Conservation (phyloP, 2,113 vertebrate species). For the Tupaia tana region DNA sequence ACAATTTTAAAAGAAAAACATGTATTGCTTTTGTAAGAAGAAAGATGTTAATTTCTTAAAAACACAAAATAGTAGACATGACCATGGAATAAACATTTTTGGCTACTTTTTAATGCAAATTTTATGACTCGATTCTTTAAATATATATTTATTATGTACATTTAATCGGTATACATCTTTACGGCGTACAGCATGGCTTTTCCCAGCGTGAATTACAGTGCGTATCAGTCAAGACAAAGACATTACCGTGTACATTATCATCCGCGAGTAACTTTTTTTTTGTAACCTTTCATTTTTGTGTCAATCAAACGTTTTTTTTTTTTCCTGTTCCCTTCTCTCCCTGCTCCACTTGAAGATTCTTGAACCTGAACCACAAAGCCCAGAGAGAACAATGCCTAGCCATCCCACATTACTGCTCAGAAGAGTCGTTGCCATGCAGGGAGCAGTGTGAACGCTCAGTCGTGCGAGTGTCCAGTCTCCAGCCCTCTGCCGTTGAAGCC, state of each 20-base stretch:
- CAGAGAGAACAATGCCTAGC: not conserved
- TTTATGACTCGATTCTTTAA: not conserved
- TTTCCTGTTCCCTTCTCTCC: too few species aligned
- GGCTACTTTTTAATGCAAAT: constrained; percentile 6
- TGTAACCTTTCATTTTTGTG: too few species aligned
- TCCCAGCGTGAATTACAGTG: too few species aligned
- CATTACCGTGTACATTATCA: too few species aligned
- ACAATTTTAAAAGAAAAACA: not conserved
- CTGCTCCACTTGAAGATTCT: not conserved
- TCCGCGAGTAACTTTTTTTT: too few species aligned
- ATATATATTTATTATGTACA: too few species aligned
- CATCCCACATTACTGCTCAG: not conserved
- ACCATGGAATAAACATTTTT: not conserved
- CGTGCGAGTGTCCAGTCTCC: not conserved
- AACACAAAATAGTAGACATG: not conserved
- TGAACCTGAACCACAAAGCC: not conserved
- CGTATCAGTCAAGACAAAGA: too few species aligned
- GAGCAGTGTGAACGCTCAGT: not conserved
- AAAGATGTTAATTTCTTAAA: not conserved
- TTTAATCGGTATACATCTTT: too few species aligned
- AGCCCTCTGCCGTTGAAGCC: not conserved
- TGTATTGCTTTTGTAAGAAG: constrained; percentile 20
- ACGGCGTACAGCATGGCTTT: too few species aligned
- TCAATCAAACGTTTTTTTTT: too few species aligned
- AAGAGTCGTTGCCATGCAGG: not conserved